Base-by-base conservation (phyloP, 2,113 vertebrate genomes). In the Anguilla japonica region DNA sequence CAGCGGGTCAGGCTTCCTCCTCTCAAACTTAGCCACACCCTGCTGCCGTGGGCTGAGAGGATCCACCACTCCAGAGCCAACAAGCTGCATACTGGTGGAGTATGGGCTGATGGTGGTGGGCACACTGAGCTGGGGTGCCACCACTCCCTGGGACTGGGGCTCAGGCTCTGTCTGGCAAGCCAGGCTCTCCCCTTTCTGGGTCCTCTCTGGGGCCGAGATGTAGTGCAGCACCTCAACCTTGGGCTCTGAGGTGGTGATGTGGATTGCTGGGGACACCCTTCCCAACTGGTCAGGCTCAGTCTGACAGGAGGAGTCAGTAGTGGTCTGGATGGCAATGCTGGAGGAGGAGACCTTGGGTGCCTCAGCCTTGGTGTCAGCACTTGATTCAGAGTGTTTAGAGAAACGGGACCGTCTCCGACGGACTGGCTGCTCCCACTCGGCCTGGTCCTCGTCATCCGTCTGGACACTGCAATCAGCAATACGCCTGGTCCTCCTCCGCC, bases 91-190 rank as follows among this genome's bases (percentile, higher is more conserved):
- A 89, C 95, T 95, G 81, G 95, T 94, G 84, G 98, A 97, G 91
- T 98, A 99, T 81, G 98, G 98, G 0, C 96, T 96, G 86, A 99
- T 93, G 85, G 97, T 97, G 3, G 97, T 96, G 86, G 98, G 97
- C 82, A 98, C 96, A 0, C 95, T 95, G 41, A 98, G 95, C 92
- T 99, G 98, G 0, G 98, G 97, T 2, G 97, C 96, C 15, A 98
- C 97, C 0, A 98, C 89, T 0, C 96, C 97, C 88, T 97, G 98
- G 0, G 96, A 96, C 89, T 97, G 97, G 0, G 94, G 95, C 84
- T 99, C 98, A 0, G 95, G 96, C 87, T 99, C 98, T 0, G 98
- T 99, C 92, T 99, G 98, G 91, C 98, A 99, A 84, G 97, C 98
- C 84, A 99, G 90, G 89, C 98, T 99, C 92, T 99, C 97, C 0